Evolutionary conservation across 2,797 vertebrate species (phyloP).

Genomic region (Poliocrania exsul): DNA sequence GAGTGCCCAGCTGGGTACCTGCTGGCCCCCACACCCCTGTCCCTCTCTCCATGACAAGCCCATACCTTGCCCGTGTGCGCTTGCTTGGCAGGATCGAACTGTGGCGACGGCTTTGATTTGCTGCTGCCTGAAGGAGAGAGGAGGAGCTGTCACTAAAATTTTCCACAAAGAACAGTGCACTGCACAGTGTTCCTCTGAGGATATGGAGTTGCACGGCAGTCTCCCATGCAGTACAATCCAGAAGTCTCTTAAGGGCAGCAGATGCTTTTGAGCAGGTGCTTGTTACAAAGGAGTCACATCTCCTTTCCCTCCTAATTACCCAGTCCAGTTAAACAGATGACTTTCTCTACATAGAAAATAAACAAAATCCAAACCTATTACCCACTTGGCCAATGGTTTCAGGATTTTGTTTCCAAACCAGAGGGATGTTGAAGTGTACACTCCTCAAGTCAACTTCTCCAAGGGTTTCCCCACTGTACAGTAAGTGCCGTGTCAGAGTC

Average conservation of each 20-base stretch:
- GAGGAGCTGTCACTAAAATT: background rate
- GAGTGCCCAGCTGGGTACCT: background rate
- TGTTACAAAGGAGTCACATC: background rate
- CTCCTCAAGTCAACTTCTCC: background rate
- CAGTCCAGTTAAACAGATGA: background rate
- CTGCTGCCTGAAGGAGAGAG: conserved; percentile 68
- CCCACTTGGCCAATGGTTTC: background rate
- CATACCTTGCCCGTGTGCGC: conserved; percentile 70
- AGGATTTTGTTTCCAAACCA: background rate
- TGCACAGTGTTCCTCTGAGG: background rate
- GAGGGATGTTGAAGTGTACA: background rate
- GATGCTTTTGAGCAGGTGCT: background rate
- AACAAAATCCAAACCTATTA: background rate
- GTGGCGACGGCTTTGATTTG: conserved; percentile 81
- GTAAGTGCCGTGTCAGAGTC: background rate
- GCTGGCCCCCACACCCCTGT: background rate
- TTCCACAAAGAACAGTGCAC: background rate
- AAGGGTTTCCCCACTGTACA: background rate
- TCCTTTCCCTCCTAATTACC: background rate
- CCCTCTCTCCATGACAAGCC: background rate
- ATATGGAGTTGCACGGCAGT: background rate
- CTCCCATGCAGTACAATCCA: background rate
- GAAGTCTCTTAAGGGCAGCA: background rate
- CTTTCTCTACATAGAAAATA: background rate
- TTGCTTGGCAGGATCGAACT: conserved; percentile 90